Evolutionary conservation across 2,797 vertebrate genomes (phyloP), one percentile per base, ranked within the genome.

Genomic region (Pseudotriccus pelzelni): DNA sequence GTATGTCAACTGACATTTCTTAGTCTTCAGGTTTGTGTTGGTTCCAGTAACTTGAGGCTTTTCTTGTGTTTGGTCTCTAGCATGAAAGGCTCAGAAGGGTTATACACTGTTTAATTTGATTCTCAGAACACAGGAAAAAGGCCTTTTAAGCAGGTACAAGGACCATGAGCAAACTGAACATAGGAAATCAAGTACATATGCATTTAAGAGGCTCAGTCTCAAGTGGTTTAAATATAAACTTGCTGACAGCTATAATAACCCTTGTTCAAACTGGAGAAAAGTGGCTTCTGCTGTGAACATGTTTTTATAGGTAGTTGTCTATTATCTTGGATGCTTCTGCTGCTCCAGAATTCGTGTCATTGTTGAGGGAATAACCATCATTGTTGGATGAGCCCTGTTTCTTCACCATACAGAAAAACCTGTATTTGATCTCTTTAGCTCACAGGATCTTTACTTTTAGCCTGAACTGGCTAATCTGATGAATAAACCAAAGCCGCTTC

Each of bases 341-440:
- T 70, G 16, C 60, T 77, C 18, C 16, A 59, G 36, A 80, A n/a
- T 24, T 83, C 1, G 50, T 59, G 50, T 91, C 10, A 59, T 24
- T 6, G 1, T 34, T 24, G 22, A 58, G 18, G 9, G 19, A 81
- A 92, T 36, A 63, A 81, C 22, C 47, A 32, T 32, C 21, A 27
- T 10, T 1, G 1, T 20, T 88, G 46, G 9, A 64, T 20, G 12
- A 75, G 25, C 76, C 15, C 4, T 0, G 0, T 28, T 20, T 55
- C 19, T 25, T 62, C 55, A 55, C 13, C 25, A 32, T 5, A 12
- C 0, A 63, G 39, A 74, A 82, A 80, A 85, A 25, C 1, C 14
- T 20, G 3, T 25, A 4, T 44, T 85, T 70, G 17, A 78, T 25
- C 39, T 39, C n/a, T 89, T 59, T n/a, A 67, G 27, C 17, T 87